Evolutionary conservation across 2,113 vertebrate species (phyloP), one percentile per base, ranked within the genome.

Genomic region (Pagrus major): DNA sequence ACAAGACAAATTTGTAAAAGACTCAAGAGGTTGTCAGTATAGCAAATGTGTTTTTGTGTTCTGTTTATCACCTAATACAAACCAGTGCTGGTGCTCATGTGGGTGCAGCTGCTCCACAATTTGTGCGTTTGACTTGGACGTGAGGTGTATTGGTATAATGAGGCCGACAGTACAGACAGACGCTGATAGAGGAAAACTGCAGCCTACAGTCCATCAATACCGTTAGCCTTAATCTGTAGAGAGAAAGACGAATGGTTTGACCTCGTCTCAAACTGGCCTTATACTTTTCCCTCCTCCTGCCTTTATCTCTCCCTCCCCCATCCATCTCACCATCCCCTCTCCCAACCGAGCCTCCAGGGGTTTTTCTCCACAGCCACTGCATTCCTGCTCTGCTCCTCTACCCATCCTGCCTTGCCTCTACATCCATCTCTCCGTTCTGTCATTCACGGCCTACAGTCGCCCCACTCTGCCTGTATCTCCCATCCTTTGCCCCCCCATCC

Each of bases 301-400:
- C 9, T 61, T 56, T 27, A 66, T 73, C 56, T 55, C 75, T 76
- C 75, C 78, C 66, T 83, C 84, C 83, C 83, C 85, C 89, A 74
- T 76, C 78, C 83, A 72, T 80, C 73, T 81, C 64, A 71, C 55
- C 56, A 68, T 55, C 88, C 55, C 84, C 60, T 79, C 56, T 87
- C 69, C 78, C 47, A 75, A 23, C 68, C n/a, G 14, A 89, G 85
- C 90, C 91, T 89, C 76, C 88, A 82, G 90, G 91, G 88, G 63
- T 78, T 91, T 78, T 91, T 83, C 78, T 86, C 77, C 49, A 54
- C 73, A 85, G 80, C 80, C 68, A 60, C 78, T 72, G 49, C 81
- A 85, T 79, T 89, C 74, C 80, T 81, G 27, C 71, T 78, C 70
- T 31, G 41, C 73, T 80, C 71, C 76, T 84, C 79, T 73, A 54